A percentile compares a stretch with the other conserved stretches of the same genome.
Conservation (phyloP, 2,888 invertebrate genomes). For the Sminthurides aquaticus region DNA sequence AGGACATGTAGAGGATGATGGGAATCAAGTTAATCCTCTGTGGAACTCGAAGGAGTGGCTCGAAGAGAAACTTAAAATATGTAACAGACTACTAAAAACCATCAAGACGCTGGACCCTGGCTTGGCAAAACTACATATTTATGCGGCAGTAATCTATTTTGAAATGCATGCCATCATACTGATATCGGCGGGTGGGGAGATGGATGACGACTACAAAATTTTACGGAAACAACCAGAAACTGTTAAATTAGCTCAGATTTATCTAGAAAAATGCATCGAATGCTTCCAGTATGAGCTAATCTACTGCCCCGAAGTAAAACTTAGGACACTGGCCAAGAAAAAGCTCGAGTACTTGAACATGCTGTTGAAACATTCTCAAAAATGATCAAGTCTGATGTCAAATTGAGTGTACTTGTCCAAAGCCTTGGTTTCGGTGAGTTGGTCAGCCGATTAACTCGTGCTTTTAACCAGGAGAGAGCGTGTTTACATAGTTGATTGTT, state of each 20-base stretch:
- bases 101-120: slow-evolving; percentile 47
- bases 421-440: no score
- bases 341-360: slow-evolving; percentile 41
- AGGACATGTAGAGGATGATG: slow-evolving; percentile 60
- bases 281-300: slow-evolving; percentile 47
- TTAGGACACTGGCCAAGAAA: slow-evolving; percentile 44
- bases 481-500: no score
- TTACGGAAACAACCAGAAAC: slow-evolving; percentile 35
- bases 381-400: no score
- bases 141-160: slow-evolving; percentile 67
- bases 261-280: slow-evolving; percentile 45
- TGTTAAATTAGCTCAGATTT: slow-evolving; percentile 40
- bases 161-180: slow-evolving; percentile 53
- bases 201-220: slow-evolving; percentile 40
- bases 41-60: slow-evolving; percentile 44
- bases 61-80: slow-evolving; percentile 42
- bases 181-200: slow-evolving; percentile 43
- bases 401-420: no score
- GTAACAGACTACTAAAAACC: slow-evolving; percentile 46
- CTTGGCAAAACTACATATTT: slow-evolving; percentile 56
- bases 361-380: slow-evolving; percentile 28
- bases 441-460: no score
- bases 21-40: slow-evolving; percentile 45
- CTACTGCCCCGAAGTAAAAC: slow-evolving; percentile 47
- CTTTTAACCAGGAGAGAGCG: no score